These are phyloP conservation scores for Choloepus didactylus DNA, from an alignment of 2,797 vertebrate species.

Conservation along the genomic window DNA sequence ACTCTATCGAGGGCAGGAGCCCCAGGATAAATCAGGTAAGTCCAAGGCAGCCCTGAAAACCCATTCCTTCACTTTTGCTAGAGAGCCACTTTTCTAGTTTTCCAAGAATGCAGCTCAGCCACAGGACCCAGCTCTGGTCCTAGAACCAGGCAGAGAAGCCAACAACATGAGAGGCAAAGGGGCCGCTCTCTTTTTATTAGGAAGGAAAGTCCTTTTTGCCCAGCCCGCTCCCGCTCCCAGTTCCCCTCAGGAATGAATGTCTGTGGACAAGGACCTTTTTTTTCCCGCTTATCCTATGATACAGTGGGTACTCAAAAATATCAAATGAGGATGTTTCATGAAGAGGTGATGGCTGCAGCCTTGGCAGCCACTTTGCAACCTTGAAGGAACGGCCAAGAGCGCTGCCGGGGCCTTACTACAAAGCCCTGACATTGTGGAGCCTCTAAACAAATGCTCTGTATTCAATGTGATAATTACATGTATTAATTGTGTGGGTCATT, in stretches of 20 bases:
- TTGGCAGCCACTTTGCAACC: neutral
- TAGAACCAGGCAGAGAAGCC: neutral
- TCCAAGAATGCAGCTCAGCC: neutral
- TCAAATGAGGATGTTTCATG: neutral
- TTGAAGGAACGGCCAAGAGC: neutral
- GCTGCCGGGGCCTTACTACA: accelerated
- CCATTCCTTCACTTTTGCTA: neutral
- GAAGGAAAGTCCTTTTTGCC: neutral
- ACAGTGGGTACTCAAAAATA: neutral
- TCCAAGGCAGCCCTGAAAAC: neutral
- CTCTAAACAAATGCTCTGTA: neutral
- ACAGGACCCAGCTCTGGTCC: neutral
- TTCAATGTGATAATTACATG: neutral
- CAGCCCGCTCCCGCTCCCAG: neutral
- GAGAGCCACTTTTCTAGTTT: neutral
- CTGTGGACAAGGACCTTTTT: neutral
- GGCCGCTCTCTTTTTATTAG: neutral
- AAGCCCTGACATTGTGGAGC: accelerated
- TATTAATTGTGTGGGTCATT: neutral
- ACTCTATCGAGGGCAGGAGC: neutral
- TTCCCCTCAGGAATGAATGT: neutral
- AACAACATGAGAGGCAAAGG: neutral
- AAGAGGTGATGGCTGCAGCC: neutral
- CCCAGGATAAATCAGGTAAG: neutral
- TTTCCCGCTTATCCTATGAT: constrained; percentile 23